phyloP scores from a whole-genome alignment of 2,888 invertebrate species.

The Epinotia ramella region DNA sequence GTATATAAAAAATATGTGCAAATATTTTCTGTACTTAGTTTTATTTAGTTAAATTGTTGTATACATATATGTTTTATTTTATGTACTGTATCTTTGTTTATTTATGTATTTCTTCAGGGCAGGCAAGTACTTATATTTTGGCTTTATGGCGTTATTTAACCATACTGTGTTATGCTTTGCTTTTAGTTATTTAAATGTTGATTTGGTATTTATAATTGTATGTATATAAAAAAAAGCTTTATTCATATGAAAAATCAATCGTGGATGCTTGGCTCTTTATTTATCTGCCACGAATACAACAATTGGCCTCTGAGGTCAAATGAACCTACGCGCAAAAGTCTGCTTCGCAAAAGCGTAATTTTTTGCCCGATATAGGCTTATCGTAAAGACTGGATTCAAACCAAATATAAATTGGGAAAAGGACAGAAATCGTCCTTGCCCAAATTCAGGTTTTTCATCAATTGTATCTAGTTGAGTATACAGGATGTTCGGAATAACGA shows the following conservation, averaged over 20 bases:
- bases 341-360: too few species aligned
- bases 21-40: conserved; percentile 14
- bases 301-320: too few species aligned
- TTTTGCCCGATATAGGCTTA: too few species aligned
- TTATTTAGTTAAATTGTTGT: background rate
- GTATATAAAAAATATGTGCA: background rate
- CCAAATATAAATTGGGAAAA: too few species aligned
- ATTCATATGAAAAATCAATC: background rate
- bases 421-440: too few species aligned
- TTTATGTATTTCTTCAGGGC: conserved; percentile 40
- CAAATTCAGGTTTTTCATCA: too few species aligned
- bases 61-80: conserved; percentile 27
- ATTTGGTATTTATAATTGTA: conserved; percentile 26
- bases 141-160: conserved; percentile 40
- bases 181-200: conserved; percentile 44
- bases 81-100: conserved; percentile 29
- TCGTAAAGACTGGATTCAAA: too few species aligned
- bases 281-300: too few species aligned
- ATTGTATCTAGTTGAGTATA: too few species aligned
- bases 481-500: too few species aligned
- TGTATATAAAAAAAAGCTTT: background rate
- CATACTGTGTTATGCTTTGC: conserved; percentile 45
- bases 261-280: background rate
- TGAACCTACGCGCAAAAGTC: too few species aligned
- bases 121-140: conserved; percentile 38